These are phyloP conservation scores for Batillaria attramentaria DNA, from an alignment of 1,140 invertebrate genomes.

Conservation along the genomic window DNA sequence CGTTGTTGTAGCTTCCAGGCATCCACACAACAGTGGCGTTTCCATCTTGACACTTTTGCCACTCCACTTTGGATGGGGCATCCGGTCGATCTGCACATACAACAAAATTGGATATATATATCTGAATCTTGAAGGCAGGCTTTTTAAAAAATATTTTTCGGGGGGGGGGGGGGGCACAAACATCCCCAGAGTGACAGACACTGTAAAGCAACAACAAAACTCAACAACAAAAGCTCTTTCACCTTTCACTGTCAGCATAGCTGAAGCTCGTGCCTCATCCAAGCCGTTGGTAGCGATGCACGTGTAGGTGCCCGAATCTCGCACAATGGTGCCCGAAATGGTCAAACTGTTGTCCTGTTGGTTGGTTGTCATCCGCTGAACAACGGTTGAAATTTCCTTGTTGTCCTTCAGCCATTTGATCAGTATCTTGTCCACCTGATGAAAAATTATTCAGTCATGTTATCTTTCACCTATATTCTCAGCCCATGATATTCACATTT, in stretches of 20 bases:
- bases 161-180: conserved; percentile 5
- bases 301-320: conserved; percentile 96
- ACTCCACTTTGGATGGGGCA: conserved; percentile 79
- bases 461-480: too few species aligned
- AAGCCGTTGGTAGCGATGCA: conserved; percentile 94
- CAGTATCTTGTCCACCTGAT: conserved; percentile 52
- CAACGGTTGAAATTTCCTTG: conserved; percentile 82
- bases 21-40: conserved; percentile 82
- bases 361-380: conserved; percentile 76
- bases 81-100: conserved; percentile 87
- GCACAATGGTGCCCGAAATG: conserved; percentile 93
- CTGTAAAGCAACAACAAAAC: too few species aligned
- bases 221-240: too few species aligned
- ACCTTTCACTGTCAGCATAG: conserved; percentile 94
- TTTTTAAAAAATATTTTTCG: not conserved
- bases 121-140: not conserved
- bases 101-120: not conserved
- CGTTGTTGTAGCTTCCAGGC: conserved; percentile 88
- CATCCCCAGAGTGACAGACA: too few species aligned
- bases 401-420: conserved; percentile 65
- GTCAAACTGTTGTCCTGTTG: conserved; percentile 89
- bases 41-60: conserved; percentile 75
- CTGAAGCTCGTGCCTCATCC: conserved; percentile 86
- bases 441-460: too few species aligned
- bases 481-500: too few species aligned